Evolutionary conservation across 2,113 vertebrate species (phyloP).

Genomic region (Tragulus kanchil): DNA sequence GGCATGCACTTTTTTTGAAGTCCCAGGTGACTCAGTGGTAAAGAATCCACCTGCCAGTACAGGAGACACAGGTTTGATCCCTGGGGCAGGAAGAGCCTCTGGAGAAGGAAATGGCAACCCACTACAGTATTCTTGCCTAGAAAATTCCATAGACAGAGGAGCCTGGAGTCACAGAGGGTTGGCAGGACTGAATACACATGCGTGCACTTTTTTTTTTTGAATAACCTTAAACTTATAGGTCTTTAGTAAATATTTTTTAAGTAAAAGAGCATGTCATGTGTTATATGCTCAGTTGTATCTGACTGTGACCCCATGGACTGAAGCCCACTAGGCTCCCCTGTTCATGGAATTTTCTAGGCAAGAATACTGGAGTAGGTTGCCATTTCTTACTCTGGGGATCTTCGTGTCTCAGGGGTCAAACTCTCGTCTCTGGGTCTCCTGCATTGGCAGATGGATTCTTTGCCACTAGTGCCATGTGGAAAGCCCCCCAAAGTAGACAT

Average conservation of each 20-base stretch:
- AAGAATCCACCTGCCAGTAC: neutral
- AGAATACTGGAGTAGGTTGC: neutral
- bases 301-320: neutral
- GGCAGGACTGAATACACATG: neutral
- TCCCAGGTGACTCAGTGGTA: neutral
- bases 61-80: neutral
- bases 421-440: neutral
- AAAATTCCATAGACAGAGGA: no score
- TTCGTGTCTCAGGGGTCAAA: neutral
- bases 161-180: no score
- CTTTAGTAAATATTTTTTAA: neutral
- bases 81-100: neutral
- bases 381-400: neutral
- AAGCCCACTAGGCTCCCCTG: neutral
- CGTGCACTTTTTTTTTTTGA: neutral
- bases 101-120: no score
- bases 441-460: neutral
- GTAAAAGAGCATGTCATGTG: neutral
- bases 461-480: neutral
- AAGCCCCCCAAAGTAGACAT: neutral
- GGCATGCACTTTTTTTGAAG: neutral
- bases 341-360: neutral
- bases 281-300: neutral
- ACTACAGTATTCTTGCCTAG: no score
- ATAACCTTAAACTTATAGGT: neutral